A percentile compares a stretch with the other conserved stretches of the same genome.
Evolutionary conservation across 2,888 invertebrate species (phyloP).

Genomic region (Archips crataeganus): DNA sequence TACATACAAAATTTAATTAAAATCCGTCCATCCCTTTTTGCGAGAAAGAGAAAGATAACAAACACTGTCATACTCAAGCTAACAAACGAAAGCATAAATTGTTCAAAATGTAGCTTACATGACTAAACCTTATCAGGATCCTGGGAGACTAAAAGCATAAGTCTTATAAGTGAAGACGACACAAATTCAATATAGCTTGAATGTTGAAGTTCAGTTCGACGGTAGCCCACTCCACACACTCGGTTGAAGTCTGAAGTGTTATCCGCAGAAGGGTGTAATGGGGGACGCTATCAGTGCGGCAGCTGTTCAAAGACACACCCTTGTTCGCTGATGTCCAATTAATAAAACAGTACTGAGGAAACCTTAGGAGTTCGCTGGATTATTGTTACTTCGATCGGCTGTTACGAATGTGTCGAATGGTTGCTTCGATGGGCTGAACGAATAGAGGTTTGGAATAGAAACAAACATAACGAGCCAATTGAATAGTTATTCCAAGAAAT

Average conservation of each 20-base stretch:
- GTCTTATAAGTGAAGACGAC: background rate
- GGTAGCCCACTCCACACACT: conserved; percentile 18
- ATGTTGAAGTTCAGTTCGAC: background rate
- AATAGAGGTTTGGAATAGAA: background rate
- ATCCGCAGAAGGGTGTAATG: conserved; percentile 11
- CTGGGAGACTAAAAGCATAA: background rate
- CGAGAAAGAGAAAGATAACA: too few species aligned
- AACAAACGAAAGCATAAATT: too few species aligned
- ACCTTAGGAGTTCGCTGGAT: background rate
- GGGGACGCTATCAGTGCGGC: background rate
- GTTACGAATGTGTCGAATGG: background rate
- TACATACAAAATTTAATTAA: too few species aligned
- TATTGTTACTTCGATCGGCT: background rate
- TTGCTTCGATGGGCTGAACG: background rate
- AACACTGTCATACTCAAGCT: too few species aligned
- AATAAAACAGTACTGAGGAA: background rate
- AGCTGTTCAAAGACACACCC: conserved; percentile 12
- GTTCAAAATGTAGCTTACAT: too few species aligned
- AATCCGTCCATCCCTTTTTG: too few species aligned
- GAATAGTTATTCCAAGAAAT: conserved; percentile 1
- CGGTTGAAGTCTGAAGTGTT: conserved; percentile 11
- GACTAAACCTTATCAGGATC: background rate
- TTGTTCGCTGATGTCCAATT: background rate
- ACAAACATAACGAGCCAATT: background rate
- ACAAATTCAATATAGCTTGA: conserved; percentile 22